These are phyloP conservation scores for Hedya salicella DNA, from an alignment of 2,888 invertebrate genomes.

Conservation along the genomic window DNA sequence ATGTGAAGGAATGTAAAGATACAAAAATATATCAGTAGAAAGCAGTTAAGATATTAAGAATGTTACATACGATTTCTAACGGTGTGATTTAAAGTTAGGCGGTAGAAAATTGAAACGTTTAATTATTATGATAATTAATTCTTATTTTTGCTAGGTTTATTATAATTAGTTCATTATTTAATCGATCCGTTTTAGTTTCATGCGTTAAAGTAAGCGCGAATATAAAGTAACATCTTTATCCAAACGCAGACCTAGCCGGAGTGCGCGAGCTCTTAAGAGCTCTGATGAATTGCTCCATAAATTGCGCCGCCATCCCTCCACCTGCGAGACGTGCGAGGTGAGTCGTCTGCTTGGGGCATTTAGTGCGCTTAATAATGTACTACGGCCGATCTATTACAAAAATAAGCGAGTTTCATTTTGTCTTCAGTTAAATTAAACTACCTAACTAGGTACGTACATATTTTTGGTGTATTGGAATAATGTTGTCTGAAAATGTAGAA, in stretches of 20 bases:
- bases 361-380: conserved; percentile 48
- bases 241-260: conserved; percentile 24
- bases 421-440: too few species aligned
- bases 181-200: neutral
- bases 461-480: too few species aligned
- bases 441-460: too few species aligned
- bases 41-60: too few species aligned
- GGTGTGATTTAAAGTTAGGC: too few species aligned
- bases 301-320: conserved; percentile 60
- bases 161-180: neutral
- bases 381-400: neutral
- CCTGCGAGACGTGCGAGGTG: conserved; percentile 50
- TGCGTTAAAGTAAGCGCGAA: conserved; percentile 13
- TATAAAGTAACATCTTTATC: conserved; percentile 20
- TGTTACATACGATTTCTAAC: too few species aligned
- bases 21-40: too few species aligned
- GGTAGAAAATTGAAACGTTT: too few species aligned
- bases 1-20: too few species aligned
- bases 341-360: conserved; percentile 53
- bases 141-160: neutral
- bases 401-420: neutral
- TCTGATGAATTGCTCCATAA: conserved; percentile 69
- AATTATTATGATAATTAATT: too few species aligned
- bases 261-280: conserved; percentile 54
- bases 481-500: too few species aligned